Conservation (phyloP, 2,113 vertebrate genomes). For the Pedetes capensis region DNA sequence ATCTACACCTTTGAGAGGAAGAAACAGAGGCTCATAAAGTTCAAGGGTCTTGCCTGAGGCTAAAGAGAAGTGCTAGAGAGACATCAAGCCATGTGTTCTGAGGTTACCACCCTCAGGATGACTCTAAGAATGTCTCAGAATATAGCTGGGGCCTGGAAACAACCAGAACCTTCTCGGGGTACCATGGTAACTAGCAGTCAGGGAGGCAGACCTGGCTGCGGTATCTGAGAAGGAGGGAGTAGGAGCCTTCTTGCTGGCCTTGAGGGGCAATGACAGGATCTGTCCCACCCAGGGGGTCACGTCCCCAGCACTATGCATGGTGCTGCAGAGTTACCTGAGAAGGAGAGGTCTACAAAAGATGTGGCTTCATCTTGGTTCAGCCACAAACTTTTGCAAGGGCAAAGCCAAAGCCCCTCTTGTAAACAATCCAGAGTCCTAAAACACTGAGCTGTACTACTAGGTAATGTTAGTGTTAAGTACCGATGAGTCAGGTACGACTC, state of each 20-base stretch:
- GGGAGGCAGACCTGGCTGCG: background rate
- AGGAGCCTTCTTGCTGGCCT: background rate
- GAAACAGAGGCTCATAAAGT: background rate
- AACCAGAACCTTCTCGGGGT: background rate
- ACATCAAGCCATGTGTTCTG: background rate
- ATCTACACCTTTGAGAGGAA: background rate
- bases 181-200: background rate
- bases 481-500: too few relatives aligned
- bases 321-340: rapidly evolving
- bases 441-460: background rate
- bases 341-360: background rate
- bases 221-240: background rate
- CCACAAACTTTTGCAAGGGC: background rate
- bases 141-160: background rate
- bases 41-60: background rate
- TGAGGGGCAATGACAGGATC: background rate
- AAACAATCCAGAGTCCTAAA: background rate
- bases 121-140: background rate
- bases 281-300: background rate
- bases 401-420: background rate
- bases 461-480: too few relatives aligned
- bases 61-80: background rate
- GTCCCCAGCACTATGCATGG: background rate
- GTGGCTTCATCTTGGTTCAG: background rate
- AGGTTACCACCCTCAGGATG: background rate